Base-by-base conservation (phyloP, 1,140 invertebrate species). In the Helicorthomorpha holstii region DNA sequence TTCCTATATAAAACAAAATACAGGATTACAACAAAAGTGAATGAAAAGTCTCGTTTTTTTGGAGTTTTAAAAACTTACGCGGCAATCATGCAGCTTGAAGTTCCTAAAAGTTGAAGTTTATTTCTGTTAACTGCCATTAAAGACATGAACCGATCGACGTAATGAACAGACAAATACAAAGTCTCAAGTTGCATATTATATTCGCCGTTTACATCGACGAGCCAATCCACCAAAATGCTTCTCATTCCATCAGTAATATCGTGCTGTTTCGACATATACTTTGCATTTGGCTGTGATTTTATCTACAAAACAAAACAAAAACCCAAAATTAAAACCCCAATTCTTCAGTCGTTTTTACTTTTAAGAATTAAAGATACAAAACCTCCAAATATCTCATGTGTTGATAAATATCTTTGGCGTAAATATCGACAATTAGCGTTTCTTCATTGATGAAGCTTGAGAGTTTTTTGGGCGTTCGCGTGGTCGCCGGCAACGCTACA, bases 1-100 rank as follows among this genome's bases (percentile, higher is more conserved):
- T 97, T 97, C 38, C 87, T 90, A 58, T 65, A 64, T 55, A 57
- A n/a, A n/a, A n/a, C n/a, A n/a, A n/a, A n/a, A n/a, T n/a, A n/a
- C n/a, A n/a, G n/a, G n/a, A n/a, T n/a, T n/a, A n/a, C n/a, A n/a
- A n/a, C n/a, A n/a, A n/a, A n/a, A n/a, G n/a, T n/a, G n/a, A n/a
- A n/a, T n/a, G n/a, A n/a, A n/a, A n/a, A n/a, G n/a, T n/a, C n/a
- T n/a, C n/a, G n/a, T n/a, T n/a, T n/a, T n/a, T n/a, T n/a, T n/a
- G n/a, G n/a, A n/a, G n/a, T n/a, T n/a, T n/a, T 7, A 27, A 41
- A 4, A 34, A 83, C 82, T 88, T 78, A 82, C 86, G 87, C 74
- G 63, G 92, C 91, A 69, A 96, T 83, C 62, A 94, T 92, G 79
- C 96, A 89, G 50, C 89, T 85, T 50, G 91, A 87, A 14, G 92